A percentile compares a stretch with the other conserved stretches of the same genome.
phyloP scores from a whole-genome alignment of 2,888 invertebrate species.

The Drosophila mayaguana region DNA sequence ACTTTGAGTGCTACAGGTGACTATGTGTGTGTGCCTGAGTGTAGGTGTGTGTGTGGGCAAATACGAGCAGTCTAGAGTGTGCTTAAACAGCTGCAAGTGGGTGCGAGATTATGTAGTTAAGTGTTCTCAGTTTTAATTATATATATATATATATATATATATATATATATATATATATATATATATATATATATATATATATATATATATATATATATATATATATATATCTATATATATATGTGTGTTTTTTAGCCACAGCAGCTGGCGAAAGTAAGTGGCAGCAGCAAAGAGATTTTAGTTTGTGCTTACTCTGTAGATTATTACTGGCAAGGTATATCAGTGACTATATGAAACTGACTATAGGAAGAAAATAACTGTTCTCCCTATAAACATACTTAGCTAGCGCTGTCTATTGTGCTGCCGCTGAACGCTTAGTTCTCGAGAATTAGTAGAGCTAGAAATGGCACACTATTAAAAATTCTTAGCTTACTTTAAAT shows the following conservation, averaged over 20 bases:
- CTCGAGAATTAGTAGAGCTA: neutral
- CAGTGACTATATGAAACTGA: neutral
- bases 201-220: neutral
- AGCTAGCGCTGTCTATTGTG: neutral
- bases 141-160: too few relatives aligned
- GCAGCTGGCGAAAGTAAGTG: slow-evolving; percentile 65
- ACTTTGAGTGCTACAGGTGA: slow-evolving; percentile 6
- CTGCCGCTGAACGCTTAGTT: neutral
- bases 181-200: neutral
- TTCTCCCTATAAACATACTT: neutral
- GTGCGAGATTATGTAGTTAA: slow-evolving; percentile 38
- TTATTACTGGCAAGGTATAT: neutral
- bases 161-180: slow-evolving; percentile 2
- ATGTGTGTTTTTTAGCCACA: too few relatives aligned
- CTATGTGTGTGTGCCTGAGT: neutral
- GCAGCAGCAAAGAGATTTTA: slow-evolving; percentile 28
- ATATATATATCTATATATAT: too few relatives aligned
- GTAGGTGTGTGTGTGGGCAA: slow-evolving; percentile 18
- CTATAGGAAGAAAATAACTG: too few relatives aligned
- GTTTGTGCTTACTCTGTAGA: slow-evolving; percentile 3
- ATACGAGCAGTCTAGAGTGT: slow-evolving; percentile 12
- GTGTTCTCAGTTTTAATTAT: slow-evolving; percentile 46
- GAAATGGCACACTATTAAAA: neutral
- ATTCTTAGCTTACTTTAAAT: neutral
- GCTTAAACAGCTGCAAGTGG: slow-evolving; percentile 23